Evolutionary conservation across 1,140 invertebrate genomes (phyloP).

Genomic region (Hyles vespertilio): DNA sequence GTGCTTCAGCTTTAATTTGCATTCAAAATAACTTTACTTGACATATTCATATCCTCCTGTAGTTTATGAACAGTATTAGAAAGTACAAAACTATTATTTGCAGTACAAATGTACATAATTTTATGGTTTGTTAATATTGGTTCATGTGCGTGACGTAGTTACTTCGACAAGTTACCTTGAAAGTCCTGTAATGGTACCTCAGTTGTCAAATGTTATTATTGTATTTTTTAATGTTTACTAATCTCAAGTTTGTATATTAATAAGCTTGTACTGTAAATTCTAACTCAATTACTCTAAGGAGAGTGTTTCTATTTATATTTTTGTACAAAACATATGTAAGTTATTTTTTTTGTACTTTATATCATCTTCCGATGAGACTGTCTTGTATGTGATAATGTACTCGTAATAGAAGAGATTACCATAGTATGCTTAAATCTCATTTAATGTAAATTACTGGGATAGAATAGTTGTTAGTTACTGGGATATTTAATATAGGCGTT

Average conservation of each 20-base stretch:
- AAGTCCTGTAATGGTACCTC: neutral
- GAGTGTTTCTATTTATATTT: constrained; percentile 3
- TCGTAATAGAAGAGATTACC: constrained; percentile 1
- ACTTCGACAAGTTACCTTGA: constrained; percentile 2
- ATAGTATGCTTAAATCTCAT: too few relatives aligned
- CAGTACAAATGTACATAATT: constrained; percentile 29
- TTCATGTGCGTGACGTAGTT: constrained; percentile 3
- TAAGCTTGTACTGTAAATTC: constrained; percentile 6
- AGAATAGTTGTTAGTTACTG: too few relatives aligned
- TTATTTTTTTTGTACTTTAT: constrained; percentile 24
- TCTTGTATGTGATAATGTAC: constrained; percentile 34
- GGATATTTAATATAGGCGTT: too few relatives aligned
- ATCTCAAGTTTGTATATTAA: neutral
- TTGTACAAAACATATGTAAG: constrained; percentile 1
- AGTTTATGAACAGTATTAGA: constrained; percentile 21
- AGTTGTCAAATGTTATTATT: too few relatives aligned
- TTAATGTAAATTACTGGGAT: too few relatives aligned
- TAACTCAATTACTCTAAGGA: neutral
- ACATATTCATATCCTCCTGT: constrained; percentile 6
- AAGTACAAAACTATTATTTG: constrained; percentile 34
- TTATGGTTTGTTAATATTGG: constrained; percentile 2
- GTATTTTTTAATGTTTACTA: neutral
- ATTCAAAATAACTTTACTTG: constrained; percentile 3
- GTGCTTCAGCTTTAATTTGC: neutral
- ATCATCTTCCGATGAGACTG: constrained; percentile 31